A percentile compares a stretch with the other conserved stretches of the same genome.
These are phyloP conservation scores for Furcula furcula DNA, from an alignment of 2,888 invertebrate species.

Conservation along the genomic window DNA sequence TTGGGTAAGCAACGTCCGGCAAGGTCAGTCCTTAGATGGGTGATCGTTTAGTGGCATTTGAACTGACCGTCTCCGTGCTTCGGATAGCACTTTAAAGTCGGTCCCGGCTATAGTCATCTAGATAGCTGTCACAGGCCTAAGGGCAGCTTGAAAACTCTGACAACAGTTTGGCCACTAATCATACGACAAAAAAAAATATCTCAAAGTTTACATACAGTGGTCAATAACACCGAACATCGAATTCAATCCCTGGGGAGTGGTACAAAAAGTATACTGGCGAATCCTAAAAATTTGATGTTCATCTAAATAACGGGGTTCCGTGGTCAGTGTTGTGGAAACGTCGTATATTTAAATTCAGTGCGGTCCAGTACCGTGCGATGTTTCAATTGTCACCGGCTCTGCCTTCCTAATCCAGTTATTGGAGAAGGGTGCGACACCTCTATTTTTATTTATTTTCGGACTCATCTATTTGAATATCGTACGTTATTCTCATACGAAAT, in stretches of 20 bases:
- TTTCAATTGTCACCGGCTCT: conserved; percentile 70
- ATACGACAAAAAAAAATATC: no score
- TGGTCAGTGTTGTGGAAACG: conserved; percentile 60
- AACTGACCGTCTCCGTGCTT: no score
- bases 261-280: conserved; percentile 27
- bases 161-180: no score
- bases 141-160: no score
- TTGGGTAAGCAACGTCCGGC: no score
- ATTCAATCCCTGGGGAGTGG: conserved; percentile 29
- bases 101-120: no score
- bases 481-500: conserved; percentile 8
- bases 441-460: conserved; percentile 17
- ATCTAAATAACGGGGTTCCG: conserved; percentile 52
- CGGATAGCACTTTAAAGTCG: no score
- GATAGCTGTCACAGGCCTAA: no score
- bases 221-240: conserved; percentile 29
- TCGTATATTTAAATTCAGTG: conserved; percentile 73
- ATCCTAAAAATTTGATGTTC: conserved; percentile 60
- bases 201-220: no score
- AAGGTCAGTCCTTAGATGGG: no score
- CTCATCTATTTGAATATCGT: conserved; percentile 9
- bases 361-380: conserved; percentile 54
- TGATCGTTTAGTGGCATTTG: no score
- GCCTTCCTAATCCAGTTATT: conserved; percentile 70
- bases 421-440: conserved; percentile 49